Percentiles rank a stretch among this genome's conserved stretches.
Conservation (phyloP, 2,113 vertebrate genomes). For the Oostethus manadensis region DNA sequence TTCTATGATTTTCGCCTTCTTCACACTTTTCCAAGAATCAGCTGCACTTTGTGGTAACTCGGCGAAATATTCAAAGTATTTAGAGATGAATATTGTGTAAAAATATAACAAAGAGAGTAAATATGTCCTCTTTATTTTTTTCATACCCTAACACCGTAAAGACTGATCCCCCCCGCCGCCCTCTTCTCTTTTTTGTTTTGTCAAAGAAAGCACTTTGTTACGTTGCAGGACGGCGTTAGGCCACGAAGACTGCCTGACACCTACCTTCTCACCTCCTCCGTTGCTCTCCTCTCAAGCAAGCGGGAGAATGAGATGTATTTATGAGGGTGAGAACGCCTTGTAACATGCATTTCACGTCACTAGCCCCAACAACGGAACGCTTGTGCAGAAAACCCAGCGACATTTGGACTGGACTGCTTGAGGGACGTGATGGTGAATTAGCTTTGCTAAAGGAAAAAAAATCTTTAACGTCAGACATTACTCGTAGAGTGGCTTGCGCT, state of each 20-base stretch:
- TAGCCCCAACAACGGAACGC: constrained; percentile 64
- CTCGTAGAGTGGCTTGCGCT: constrained; percentile 30
- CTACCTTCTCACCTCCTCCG: constrained; percentile 50
- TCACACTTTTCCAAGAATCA: constrained; percentile 51
- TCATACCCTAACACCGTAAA: constrained; percentile 58
- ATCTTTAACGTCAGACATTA: constrained; percentile 52
- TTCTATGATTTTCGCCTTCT: constrained; percentile 22
- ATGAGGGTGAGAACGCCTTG: constrained; percentile 52
- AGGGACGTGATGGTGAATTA: constrained; percentile 19
- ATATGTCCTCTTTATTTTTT: constrained; percentile 67
- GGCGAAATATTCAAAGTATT: constrained; percentile 58
- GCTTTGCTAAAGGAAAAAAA: constrained; percentile 34
- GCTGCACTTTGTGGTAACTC: constrained; percentile 73
- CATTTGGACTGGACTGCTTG: constrained; percentile 46
- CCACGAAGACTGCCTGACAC: constrained; percentile 56
- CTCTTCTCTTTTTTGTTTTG: constrained; percentile 27
- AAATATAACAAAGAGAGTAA: constrained; percentile 70
- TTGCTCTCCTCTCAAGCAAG: constrained; percentile 35
- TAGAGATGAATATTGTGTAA: constrained; percentile 69
- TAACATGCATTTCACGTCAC: constrained; percentile 54
- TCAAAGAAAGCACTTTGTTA: constrained; percentile 57
- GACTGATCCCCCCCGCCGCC: constrained; percentile 38
- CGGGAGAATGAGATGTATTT: constrained; percentile 47
- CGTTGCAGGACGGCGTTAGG: constrained; percentile 40
- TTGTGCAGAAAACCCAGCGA: constrained; percentile 36